Conservation (phyloP, 2,113 vertebrate species). For the Carettochelys insculpta region DNA sequence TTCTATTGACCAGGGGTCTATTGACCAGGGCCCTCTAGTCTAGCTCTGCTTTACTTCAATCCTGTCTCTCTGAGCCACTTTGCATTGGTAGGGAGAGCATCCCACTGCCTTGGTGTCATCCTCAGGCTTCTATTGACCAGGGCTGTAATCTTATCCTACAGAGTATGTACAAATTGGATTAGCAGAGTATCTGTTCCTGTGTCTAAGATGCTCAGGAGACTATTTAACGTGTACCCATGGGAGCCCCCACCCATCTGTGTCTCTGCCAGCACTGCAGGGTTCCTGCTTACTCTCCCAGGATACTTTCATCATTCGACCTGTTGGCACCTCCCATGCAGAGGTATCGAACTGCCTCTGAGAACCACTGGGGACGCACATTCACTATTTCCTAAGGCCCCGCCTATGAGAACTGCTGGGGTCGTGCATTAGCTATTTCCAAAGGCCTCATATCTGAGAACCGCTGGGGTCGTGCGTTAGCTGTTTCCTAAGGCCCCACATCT, state of each 20-base stretch:
- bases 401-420: too few relatives aligned
- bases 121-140: not conserved
- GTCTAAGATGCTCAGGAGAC: not conserved
- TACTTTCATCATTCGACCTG: not conserved
- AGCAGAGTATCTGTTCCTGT: not conserved
- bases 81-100: not conserved
- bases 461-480: too few relatives aligned
- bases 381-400: too few relatives aligned
- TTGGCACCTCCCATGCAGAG: accelerated
- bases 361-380: not conserved
- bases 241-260: not conserved
- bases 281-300: not conserved
- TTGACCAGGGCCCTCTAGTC: too few relatives aligned
- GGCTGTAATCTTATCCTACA: not conserved
- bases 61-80: too few relatives aligned
- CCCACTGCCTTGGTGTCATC: not conserved
- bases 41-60: too few relatives aligned
- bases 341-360: not conserved
- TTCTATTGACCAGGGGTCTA: not conserved
- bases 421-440: too few relatives aligned
- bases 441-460: too few relatives aligned
- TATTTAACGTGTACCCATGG: not conserved
- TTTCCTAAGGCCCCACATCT: not conserved
- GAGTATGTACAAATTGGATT: not conserved
- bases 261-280: not conserved